Evolutionary conservation across 2,797 vertebrate species (phyloP).

Genomic region (Acropternis orthonyx): DNA sequence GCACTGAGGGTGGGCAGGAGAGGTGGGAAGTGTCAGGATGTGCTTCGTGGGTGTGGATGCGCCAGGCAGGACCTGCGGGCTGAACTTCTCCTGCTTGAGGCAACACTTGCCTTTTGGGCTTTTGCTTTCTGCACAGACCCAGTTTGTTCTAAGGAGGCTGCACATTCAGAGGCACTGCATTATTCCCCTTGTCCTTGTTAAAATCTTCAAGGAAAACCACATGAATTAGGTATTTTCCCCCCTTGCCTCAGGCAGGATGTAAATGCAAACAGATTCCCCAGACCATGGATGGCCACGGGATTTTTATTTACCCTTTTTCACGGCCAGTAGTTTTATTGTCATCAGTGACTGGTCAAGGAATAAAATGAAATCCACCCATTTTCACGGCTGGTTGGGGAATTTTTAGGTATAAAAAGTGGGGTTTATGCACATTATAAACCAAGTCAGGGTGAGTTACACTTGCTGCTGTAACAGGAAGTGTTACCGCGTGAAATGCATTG

Average conservation of each 20-base stretch:
- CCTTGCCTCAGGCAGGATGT: neutral
- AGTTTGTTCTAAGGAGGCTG: neutral
- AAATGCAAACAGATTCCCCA: neutral
- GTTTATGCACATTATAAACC: neutral
- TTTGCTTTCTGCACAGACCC: neutral
- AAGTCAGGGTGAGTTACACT: neutral
- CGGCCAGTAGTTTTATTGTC: neutral
- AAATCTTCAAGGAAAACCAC: neutral
- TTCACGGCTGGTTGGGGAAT: neutral
- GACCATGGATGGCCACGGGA: neutral
- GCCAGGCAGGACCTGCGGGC: neutral
- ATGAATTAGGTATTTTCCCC: neutral
- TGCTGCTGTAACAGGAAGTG: constrained; percentile 38
- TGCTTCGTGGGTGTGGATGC: neutral
- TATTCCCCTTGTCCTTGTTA: neutral
- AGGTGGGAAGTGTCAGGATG: neutral
- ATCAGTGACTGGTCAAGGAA: neutral
- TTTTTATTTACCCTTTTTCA: neutral
- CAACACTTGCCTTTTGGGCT: rapidly evolving
- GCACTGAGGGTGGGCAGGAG: neutral
- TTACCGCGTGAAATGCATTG: neutral
- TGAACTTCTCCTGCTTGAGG: neutral
- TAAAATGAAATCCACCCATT: neutral
- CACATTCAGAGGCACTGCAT: neutral
- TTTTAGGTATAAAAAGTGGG: neutral